phyloP scores from a whole-genome alignment of 2,113 vertebrate genomes.

The Crotalus viridis region DNA sequence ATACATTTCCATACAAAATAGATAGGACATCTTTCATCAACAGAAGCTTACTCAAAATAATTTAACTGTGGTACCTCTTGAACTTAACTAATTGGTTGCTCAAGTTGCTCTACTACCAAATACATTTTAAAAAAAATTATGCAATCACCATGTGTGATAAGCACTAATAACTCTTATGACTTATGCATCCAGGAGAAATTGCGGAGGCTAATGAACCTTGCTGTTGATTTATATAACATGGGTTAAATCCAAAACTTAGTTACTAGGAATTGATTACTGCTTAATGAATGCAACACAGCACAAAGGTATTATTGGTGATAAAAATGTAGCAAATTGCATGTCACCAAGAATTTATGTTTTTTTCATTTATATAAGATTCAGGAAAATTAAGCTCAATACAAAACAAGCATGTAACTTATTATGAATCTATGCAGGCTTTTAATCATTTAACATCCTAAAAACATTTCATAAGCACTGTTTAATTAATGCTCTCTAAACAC shows the following conservation, averaged over 20 bases:
- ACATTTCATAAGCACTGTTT: background rate
- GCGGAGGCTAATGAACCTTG: constrained; percentile 54
- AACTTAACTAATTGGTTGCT: constrained; percentile 50
- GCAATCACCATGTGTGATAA: constrained; percentile 48
- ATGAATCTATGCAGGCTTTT: background rate
- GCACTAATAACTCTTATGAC: constrained; percentile 46
- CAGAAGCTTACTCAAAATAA: constrained; percentile 26
- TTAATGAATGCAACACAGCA: constrained; percentile 5
- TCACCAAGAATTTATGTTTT: constrained; percentile 7
- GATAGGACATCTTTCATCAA: constrained; percentile 26
- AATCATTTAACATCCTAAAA: constrained; percentile 13
- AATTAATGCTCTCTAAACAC: constrained; percentile 18
- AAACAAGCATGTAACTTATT: constrained; percentile 10
- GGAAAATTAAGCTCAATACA: constrained; percentile 1
- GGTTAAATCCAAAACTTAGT: constrained; percentile 31
- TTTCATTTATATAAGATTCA: constrained; percentile 10
- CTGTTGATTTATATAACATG: constrained; percentile 46
- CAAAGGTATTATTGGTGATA: constrained; percentile 2
- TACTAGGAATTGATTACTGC: constrained; percentile 32
- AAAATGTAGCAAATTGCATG: constrained; percentile 31
- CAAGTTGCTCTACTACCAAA: constrained; percentile 48
- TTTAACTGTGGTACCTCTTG: constrained; percentile 38
- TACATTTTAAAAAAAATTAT: constrained; percentile 51
- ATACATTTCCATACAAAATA: constrained; percentile 9
- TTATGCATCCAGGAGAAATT: constrained; percentile 46